A percentile compares a stretch with the other conserved stretches of the same genome.
phyloP scores from a whole-genome alignment of 23 tunicate species.

The Halocynthia aurantium region DNA sequence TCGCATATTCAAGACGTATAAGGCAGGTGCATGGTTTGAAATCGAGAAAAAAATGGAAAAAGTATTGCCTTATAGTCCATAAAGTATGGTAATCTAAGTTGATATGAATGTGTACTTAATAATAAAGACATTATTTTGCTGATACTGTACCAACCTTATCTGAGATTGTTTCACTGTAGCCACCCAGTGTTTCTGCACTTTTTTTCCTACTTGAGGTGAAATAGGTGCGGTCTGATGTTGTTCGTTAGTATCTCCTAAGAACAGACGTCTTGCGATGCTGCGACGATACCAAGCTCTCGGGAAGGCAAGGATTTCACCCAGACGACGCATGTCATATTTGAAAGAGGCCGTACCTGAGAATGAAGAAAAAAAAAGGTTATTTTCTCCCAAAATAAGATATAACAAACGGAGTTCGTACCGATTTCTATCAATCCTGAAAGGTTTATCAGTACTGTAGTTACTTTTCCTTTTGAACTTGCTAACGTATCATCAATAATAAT shows the following conservation, averaged over 20 bases:
- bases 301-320: slow-evolving; percentile 83
- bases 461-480: slow-evolving; percentile 2
- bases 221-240: background rate
- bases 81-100: too few species aligned
- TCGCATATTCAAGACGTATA: too few species aligned
- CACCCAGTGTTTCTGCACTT: too few species aligned
- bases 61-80: too few species aligned
- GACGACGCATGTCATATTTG: slow-evolving; percentile 89
- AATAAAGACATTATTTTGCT: too few species aligned
- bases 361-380: background rate
- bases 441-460: slow-evolving; percentile 17
- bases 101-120: too few species aligned
- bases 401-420: slow-evolving; percentile 15
- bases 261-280: slow-evolving; percentile 84
- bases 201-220: too few species aligned
- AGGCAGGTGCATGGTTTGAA: too few species aligned
- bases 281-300: slow-evolving; percentile 93
- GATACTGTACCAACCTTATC: too few species aligned
- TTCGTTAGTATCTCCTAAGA: slow-evolving; percentile 72
- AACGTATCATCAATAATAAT: slow-evolving; percentile 7
- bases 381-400: background rate
- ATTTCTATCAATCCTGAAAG: slow-evolving; percentile 52
- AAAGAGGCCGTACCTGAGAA: slow-evolving; percentile 80
- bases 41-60: too few species aligned
- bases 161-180: too few species aligned